A percentile compares a stretch with the other conserved stretches of the same genome.
phyloP scores from a whole-genome alignment of 2,797 vertebrate genomes.

The Rachycentron canadum region DNA sequence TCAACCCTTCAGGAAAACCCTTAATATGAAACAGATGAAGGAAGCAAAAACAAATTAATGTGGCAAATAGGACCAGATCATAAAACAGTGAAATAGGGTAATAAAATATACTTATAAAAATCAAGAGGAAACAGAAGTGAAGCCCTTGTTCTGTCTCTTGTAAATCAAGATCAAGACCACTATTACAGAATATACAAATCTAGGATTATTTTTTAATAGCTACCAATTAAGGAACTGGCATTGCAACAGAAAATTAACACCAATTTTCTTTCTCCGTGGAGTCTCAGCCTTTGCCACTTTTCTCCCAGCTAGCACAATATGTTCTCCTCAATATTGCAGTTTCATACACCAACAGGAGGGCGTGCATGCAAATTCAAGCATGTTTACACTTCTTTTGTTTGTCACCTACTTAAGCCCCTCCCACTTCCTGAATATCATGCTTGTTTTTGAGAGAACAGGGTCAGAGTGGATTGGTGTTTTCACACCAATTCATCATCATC shows the following conservation, averaged over 20 bases:
- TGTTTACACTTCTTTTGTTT: conserved; percentile 28
- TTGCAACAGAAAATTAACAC: conserved; percentile 23
- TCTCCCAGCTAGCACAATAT: conserved; percentile 37
- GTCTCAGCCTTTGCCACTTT: conserved; percentile 20
- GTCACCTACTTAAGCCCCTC: conserved; percentile 44
- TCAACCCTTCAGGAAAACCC: neutral
- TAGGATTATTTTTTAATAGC: conserved; percentile 1
- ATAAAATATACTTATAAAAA: neutral
- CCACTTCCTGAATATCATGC: conserved; percentile 51
- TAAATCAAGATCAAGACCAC: neutral
- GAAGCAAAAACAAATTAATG: conserved; percentile 14
- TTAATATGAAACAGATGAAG: conserved; percentile 37
- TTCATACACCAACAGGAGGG: conserved; percentile 30
- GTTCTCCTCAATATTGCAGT: conserved; percentile 3
- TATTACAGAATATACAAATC: neutral
- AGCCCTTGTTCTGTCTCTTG: neutral
- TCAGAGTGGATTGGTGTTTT: conserved; percentile 27
- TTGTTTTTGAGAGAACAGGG: conserved; percentile 7
- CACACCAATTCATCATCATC: conserved; percentile 22
- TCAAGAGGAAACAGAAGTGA: neutral
- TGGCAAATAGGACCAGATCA: neutral
- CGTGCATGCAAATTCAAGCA: conserved; percentile 43
- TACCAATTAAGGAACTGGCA: neutral
- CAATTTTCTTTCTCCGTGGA: conserved; percentile 4
- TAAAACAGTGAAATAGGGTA: conserved; percentile 14